Conservation (phyloP, 2,888 invertebrate species). For the Tetragonula carbonaria region DNA sequence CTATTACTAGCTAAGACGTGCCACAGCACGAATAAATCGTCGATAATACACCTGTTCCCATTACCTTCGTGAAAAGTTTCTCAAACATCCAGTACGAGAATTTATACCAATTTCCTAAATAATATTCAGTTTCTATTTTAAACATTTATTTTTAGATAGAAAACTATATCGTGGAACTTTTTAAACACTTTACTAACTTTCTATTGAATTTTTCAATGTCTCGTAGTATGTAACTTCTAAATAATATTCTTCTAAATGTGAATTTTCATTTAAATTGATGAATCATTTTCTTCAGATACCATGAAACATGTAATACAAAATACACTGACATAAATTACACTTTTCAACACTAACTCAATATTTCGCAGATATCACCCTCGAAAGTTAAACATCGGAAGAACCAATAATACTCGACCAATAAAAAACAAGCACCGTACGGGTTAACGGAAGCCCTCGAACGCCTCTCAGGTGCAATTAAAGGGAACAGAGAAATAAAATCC, state of each 20-base stretch:
- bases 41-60: slow-evolving; percentile 21
- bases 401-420: background rate
- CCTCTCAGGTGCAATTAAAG: slow-evolving; percentile 24
- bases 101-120: background rate
- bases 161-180: background rate
- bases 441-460: slow-evolving; percentile 9
- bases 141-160: background rate
- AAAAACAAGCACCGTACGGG: background rate
- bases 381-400: background rate
- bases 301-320: background rate
- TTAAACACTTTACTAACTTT: too few species aligned
- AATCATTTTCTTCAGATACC: background rate
- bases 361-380: background rate
- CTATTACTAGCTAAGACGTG: slow-evolving; percentile 14
- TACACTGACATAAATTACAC: background rate
- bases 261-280: background rate
- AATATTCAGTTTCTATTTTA: background rate
- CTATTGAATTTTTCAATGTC: too few species aligned
- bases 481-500: slow-evolving; percentile 13
- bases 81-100: background rate
- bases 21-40: background rate
- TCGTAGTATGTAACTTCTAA: too few species aligned
- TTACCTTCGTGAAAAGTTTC: background rate
- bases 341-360: background rate
- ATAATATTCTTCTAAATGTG: background rate